Conservation (phyloP, 2,888 invertebrate species). For the Dasysyrphus tricinctus region DNA sequence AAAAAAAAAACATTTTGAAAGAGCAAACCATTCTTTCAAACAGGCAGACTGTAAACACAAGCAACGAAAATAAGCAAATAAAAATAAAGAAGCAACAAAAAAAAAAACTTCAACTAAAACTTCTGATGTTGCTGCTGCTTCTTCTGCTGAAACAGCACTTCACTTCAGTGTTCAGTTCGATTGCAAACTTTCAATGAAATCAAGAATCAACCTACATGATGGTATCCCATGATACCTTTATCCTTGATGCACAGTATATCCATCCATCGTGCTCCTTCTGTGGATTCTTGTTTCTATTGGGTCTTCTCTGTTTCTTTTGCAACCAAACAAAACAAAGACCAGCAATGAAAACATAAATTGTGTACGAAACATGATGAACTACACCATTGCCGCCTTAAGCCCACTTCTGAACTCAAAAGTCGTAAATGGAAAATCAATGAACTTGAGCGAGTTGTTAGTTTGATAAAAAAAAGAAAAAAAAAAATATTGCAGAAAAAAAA, state of each 20-base stretch:
- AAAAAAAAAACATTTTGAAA: neutral
- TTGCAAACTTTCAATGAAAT: constrained; percentile 71
- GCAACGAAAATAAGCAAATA: neutral
- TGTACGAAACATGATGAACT: constrained; percentile 72
- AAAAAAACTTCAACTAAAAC: neutral
- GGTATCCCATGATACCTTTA: constrained; percentile 65
- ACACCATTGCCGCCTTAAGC: constrained; percentile 70
- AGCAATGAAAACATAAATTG: constrained; percentile 65
- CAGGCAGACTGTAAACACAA: neutral
- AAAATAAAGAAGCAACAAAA: neutral
- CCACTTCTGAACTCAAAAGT: constrained; percentile 73
- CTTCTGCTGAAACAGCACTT: neutral
- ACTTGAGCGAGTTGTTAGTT: constrained; percentile 75
- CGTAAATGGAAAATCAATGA: constrained; percentile 75
- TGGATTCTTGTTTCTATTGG: constrained; percentile 42
- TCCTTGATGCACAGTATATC: constrained; percentile 32
- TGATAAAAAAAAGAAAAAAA: constrained; percentile 23
- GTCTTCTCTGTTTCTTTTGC: constrained; percentile 25
- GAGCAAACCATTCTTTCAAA: neutral
- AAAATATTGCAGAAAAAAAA: constrained; percentile 22
- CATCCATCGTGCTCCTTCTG: constrained; percentile 29
- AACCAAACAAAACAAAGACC: constrained; percentile 27
- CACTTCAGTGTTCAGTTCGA: constrained; percentile 55
- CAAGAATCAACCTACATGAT: constrained; percentile 54
- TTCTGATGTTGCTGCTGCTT: neutral